Conservation (phyloP, 2,113 vertebrate species). For the Lipophrys pholis region DNA sequence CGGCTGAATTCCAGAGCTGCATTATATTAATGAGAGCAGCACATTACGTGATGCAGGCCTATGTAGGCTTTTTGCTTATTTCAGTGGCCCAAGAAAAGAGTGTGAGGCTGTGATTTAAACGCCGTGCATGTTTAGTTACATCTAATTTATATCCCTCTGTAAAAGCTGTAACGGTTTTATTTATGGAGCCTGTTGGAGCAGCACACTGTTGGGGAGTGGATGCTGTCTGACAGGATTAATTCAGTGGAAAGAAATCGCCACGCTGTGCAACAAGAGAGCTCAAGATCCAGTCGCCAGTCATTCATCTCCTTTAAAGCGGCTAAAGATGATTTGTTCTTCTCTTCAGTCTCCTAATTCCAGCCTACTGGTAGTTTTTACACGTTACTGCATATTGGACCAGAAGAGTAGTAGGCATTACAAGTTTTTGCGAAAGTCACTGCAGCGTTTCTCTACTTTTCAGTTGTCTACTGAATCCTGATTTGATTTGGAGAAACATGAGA, state of each 20-base stretch:
- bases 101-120: slow-evolving; percentile 4
- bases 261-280: not conserved
- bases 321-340: not conserved
- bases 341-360: not conserved
- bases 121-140: slow-evolving; percentile 19
- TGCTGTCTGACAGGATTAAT: not conserved
- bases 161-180: slow-evolving; percentile 16
- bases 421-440: not conserved
- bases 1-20: too few relatives aligned
- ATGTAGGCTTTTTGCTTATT: too few relatives aligned
- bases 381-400: not conserved
- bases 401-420: not conserved
- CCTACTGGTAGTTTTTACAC: not conserved
- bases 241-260: not conserved
- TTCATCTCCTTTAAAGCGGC: not conserved
- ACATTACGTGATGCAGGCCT: too few relatives aligned
- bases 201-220: not conserved
- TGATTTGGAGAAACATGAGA: not conserved
- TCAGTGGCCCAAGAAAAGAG: not conserved
- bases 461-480: not conserved
- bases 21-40: too few relatives aligned
- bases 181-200: slow-evolving; percentile 8
- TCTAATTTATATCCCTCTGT: slow-evolving; percentile 24
- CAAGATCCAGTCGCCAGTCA: not conserved
- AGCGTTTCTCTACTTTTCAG: not conserved